A percentile compares a stretch with the other conserved stretches of the same genome.
Conservation (phyloP, 1,140 invertebrate species). For the Drosophila subobscura region DNA sequence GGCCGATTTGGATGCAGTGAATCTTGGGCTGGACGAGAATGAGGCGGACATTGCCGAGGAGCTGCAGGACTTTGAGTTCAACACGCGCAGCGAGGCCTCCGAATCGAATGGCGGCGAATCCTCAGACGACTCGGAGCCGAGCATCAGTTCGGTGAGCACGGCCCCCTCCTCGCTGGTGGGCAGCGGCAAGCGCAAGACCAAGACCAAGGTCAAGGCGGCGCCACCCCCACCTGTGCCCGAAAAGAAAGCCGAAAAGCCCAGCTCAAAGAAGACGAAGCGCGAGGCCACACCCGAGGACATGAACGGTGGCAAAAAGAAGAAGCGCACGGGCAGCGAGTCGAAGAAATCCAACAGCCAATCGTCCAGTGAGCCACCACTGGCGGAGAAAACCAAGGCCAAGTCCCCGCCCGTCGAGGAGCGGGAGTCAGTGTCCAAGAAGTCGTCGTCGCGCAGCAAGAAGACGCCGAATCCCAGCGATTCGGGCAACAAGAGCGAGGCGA, state of each 20-base stretch:
- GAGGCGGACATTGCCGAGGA: conserved; percentile 90
- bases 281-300: conserved; percentile 52
- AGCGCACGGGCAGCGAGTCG: conserved; percentile 84
- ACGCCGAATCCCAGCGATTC: conserved; percentile 25
- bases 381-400: conserved; percentile 45
- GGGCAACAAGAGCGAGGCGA: conserved; percentile 69
- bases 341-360: conserved; percentile 82
- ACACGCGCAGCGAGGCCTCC: conserved; percentile 92
- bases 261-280: conserved; percentile 39
- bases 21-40: conserved; percentile 88
- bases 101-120: conserved; percentile 85
- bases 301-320: conserved; percentile 64
- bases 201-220: conserved; percentile 78
- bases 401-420: conserved; percentile 46
- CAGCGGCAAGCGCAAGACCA: conserved; percentile 85
- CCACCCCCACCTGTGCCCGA: conserved; percentile 5
- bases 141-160: conserved; percentile 89
- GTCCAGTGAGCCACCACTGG: conserved; percentile 2
- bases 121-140: conserved; percentile 87
- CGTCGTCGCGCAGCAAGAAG: conserved; percentile 52
- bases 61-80: conserved; percentile 87
- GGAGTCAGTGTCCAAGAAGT: conserved; percentile 50
- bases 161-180: conserved; percentile 84
- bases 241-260: conserved; percentile 29
- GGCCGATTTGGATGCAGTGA: conserved; percentile 86